phyloP scores from a whole-genome alignment of 1,140 invertebrate species.

The Drosophila ironensis region DNA sequence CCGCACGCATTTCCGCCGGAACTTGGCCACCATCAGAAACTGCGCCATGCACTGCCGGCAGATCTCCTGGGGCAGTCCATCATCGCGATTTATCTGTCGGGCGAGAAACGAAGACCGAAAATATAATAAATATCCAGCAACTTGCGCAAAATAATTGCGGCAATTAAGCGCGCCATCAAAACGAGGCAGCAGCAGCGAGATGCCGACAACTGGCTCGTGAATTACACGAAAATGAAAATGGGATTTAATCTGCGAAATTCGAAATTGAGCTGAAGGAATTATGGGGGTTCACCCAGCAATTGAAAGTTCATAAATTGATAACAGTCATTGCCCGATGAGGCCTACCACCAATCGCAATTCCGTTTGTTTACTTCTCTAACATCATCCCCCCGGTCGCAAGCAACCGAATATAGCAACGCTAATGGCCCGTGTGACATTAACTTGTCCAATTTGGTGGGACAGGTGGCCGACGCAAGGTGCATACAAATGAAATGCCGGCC shows the following conservation, averaged over 20 bases:
- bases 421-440: slow-evolving; percentile 9
- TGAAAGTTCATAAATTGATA: background rate
- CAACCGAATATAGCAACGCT: background rate
- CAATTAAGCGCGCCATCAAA: background rate
- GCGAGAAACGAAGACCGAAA: slow-evolving; percentile 14
- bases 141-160: background rate
- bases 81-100: slow-evolving; percentile 67
- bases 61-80: slow-evolving; percentile 75
- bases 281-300: too few relatives aligned
- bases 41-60: slow-evolving; percentile 74
- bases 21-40: slow-evolving; percentile 76
- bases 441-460: background rate
- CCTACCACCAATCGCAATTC: too few relatives aligned
- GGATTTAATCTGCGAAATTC: too few relatives aligned
- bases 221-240: too few relatives aligned
- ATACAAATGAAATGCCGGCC: slow-evolving; percentile 3
- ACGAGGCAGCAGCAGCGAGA: too few relatives aligned
- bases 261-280: background rate
- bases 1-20: slow-evolving; percentile 69
- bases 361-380: too few relatives aligned
- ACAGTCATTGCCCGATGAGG: too few relatives aligned
- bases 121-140: background rate
- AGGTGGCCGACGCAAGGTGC: background rate
- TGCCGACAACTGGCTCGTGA: too few relatives aligned
- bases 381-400: too few relatives aligned